Evolutionary conservation across 2,113 vertebrate species (phyloP).

Genomic region (Theristicus caerulescens): DNA sequence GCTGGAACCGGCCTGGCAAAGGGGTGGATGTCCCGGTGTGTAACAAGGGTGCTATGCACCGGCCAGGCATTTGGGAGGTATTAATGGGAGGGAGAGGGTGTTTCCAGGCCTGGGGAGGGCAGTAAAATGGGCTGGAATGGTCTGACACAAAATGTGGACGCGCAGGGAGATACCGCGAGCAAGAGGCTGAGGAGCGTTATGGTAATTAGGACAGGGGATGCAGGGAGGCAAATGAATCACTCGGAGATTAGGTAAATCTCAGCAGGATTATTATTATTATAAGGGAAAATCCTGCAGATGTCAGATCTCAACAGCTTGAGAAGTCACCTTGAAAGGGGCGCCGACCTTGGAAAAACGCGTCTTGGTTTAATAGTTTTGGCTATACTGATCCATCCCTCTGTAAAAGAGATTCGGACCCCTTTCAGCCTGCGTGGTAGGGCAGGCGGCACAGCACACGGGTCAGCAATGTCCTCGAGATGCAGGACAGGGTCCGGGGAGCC

Average conservation of each 20-base stretch:
- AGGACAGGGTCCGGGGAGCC: not conserved
- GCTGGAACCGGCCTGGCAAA: not conserved
- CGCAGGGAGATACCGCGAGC: fast-evolving
- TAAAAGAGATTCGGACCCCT: not conserved
- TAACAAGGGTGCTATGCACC: not conserved
- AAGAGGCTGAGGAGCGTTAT: not conserved
- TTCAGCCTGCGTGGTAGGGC: not conserved
- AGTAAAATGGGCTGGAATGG: not conserved
- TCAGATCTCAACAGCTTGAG: not conserved
- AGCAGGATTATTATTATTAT: not conserved
- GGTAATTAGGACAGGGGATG: not conserved
- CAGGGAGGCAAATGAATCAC: slow-evolving; percentile 1
- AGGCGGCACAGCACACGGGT: not conserved
- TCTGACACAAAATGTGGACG: not conserved
- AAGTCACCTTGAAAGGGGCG: slow-evolving; percentile 4
- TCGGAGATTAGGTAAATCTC: slow-evolving; percentile 17
- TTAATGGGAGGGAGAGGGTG: not conserved
- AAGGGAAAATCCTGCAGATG: slow-evolving; percentile 31
- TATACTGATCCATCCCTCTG: too few species aligned
- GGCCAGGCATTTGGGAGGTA: not conserved
- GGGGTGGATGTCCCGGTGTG: not conserved
- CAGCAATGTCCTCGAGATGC: not conserved
- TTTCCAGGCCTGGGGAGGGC: not conserved
- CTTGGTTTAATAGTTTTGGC: not conserved
- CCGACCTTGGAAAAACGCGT: not conserved